phyloP scores from a whole-genome alignment of 2,797 vertebrate genomes.

The Etheostoma perlongum region DNA sequence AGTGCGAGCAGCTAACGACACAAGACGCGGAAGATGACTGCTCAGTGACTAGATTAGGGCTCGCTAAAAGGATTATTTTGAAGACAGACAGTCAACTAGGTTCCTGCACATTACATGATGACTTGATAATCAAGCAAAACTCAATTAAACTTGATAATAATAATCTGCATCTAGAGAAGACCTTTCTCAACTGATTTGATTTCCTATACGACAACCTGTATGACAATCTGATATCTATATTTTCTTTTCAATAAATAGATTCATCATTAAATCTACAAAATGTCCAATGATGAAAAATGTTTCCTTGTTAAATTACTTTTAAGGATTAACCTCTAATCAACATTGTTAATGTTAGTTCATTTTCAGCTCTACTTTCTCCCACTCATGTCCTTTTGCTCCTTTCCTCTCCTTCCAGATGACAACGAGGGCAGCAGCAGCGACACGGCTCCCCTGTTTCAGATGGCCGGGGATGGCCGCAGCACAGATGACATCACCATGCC shows the following conservation, averaged over 20 bases:
- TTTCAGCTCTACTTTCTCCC: too few relatives aligned
- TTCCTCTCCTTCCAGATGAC: constrained; percentile 87
- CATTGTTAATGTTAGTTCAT: neutral
- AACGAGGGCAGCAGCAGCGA: constrained; percentile 99
- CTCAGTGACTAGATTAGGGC: constrained; percentile 37
- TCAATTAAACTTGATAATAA: neutral
- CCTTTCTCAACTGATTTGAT: neutral
- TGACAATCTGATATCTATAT: neutral
- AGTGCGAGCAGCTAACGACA: constrained; percentile 61
- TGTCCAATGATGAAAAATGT: too few relatives aligned
- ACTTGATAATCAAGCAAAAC: constrained; percentile 18
- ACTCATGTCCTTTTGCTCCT: neutral
- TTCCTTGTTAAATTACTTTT: too few relatives aligned
- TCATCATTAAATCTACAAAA: neutral
- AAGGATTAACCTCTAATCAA: too few relatives aligned
- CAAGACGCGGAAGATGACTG: constrained; percentile 36
- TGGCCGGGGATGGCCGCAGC: constrained; percentile 97
- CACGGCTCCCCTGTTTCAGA: constrained; percentile 98
- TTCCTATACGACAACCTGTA: neutral
- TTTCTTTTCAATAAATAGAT: neutral
- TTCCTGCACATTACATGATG: constrained; percentile 13
- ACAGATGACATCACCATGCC: constrained; percentile 95
- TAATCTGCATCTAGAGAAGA: neutral
- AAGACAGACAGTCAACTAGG: constrained; percentile 30
- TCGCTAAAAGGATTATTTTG: constrained; percentile 54